These are phyloP conservation scores for Phalacrocorax carbo DNA, from an alignment of 2,113 vertebrate species.

Conservation along the genomic window DNA sequence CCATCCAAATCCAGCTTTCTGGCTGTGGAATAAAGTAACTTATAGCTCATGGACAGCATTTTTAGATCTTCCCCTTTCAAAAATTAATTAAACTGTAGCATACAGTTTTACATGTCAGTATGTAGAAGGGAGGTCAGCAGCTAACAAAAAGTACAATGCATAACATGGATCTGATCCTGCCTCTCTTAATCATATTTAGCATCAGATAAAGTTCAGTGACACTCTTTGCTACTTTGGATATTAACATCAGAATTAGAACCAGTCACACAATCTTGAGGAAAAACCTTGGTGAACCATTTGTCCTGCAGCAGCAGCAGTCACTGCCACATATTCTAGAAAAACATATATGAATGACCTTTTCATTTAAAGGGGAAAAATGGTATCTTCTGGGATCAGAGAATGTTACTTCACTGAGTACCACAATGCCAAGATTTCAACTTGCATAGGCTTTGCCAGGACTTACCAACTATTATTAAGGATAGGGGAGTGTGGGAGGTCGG, in stretches of 20 bases:
- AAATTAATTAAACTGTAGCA: constrained; percentile 2
- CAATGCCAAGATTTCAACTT: neutral
- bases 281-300: neutral
- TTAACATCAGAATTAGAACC: neutral
- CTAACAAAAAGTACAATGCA: neutral
- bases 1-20: neutral
- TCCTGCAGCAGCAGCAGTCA: neutral
- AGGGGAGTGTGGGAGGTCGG: neutral
- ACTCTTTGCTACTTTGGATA: neutral
- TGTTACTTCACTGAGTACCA: neutral
- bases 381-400: neutral
- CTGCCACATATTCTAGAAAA: neutral
- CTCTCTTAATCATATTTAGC: neutral
- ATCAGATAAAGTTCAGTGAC: neutral
- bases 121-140: neutral
- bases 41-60: neutral
- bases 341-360: neutral
- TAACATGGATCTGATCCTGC: neutral
- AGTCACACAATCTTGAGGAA: neutral
- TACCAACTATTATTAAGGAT: neutral
- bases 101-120: neutral
- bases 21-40: neutral
- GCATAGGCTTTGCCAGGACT: neutral
- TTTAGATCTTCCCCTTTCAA: neutral
- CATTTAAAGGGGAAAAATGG: neutral